These are phyloP conservation scores for Sebastes flavidus DNA, from an alignment of 2,797 vertebrate species.

Conservation along the genomic window DNA sequence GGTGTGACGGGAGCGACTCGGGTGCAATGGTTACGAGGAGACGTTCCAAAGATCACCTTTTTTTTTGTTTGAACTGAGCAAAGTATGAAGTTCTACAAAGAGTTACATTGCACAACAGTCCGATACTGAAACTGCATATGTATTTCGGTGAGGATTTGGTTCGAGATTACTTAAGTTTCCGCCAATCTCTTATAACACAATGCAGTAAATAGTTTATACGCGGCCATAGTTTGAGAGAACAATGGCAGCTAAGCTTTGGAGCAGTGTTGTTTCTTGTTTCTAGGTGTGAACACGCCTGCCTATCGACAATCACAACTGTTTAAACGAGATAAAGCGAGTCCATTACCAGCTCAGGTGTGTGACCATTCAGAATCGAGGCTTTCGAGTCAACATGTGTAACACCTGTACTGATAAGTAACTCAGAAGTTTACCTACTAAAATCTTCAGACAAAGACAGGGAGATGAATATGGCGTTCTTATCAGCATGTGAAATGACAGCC, in stretches of 20 bases:
- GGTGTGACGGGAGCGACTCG: neutral
- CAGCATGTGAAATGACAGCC: constrained; percentile 43
- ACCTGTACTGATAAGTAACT: constrained; percentile 81
- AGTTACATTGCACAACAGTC: neutral
- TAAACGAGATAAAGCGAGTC: constrained; percentile 85
- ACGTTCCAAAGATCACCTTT: constrained; percentile 17
- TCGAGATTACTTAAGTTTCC: constrained; percentile 8
- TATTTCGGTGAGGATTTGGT: constrained; percentile 9
- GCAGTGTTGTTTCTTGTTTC: constrained; percentile 68
- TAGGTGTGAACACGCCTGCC: constrained; percentile 77
- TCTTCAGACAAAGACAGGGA: constrained; percentile 51
- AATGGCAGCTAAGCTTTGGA: constrained; percentile 59
- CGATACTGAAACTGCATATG: neutral
- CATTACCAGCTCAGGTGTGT: constrained; percentile 82
- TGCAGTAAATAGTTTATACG: constrained; percentile 81
- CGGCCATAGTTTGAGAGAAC: constrained; percentile 68
- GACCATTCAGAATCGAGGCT: constrained; percentile 59
- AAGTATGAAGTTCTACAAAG: neutral
- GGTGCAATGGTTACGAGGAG: neutral
- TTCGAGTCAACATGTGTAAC: constrained; percentile 72
- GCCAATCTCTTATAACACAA: constrained; percentile 50
- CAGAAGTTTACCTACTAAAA: constrained; percentile 73
- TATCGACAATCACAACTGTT: constrained; percentile 76
- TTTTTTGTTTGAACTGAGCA: neutral
- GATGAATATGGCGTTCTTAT: constrained; percentile 52